Evolutionary conservation across 2,888 invertebrate genomes (phyloP), one percentile per base, ranked within the genome.

Genomic region (Crepidodera aurea): DNA sequence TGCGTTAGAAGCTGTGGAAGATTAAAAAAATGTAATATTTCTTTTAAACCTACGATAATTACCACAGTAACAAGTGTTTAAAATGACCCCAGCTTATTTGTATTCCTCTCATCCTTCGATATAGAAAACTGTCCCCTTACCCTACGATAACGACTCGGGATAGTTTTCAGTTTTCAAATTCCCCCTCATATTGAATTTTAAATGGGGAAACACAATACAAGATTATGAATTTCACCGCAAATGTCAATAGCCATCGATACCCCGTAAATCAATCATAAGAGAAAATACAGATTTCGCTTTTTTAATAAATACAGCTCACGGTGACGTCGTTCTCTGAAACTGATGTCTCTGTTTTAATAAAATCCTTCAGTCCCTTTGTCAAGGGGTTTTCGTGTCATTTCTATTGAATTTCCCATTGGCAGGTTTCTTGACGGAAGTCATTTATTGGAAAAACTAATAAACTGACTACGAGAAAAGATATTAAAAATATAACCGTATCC

Each of bases 161-260:
- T 73, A 73, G 70, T 73, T 75, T 75, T 74, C 70, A 74, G 68
- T 73, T 72, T 71, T 70, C 65, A 72, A 72, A 74, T 70, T 72
- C 70, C 72, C 74, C 73, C 72, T 68, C 54, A 73, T 71, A 75
- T 78, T 76, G 75, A 77, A 76, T 75, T 77, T 76, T 73, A 71
- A 75, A 75, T 69, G 70, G 73, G 71, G 64, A 64, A 64, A 60
- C 51, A 64, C 64, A 64, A 78, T 77, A 78, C 77, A 73, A 72
- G 77, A 77, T 78, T 78, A 78, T 78, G 76, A 78, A 77, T 76
- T 75, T 75, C 71, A 70, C 75, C 75, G 67, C 73, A 76, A 77
- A 73, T 76, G 79, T 76, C 73, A 76, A 78, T 74, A 77, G 77
- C 75, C 76, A 77, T 76, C 77, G 77, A 77, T 77, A 76, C 75